phyloP scores from a whole-genome alignment of 2,888 invertebrate species.

The Nomada hirtipes region DNA sequence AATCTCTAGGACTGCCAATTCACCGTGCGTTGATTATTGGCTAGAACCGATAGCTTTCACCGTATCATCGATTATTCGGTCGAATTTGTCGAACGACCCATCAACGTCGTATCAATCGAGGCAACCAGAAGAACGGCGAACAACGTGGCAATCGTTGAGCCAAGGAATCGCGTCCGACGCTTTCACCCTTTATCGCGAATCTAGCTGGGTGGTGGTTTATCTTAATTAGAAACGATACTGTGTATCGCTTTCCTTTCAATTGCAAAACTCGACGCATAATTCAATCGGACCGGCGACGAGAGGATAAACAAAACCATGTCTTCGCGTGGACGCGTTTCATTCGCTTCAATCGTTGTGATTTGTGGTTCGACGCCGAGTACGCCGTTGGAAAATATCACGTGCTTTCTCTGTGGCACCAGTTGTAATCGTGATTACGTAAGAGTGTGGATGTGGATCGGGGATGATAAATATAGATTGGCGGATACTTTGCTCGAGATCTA shows the following conservation, averaged over 20 bases:
- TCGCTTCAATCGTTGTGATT: not conserved
- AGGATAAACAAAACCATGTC: conserved; percentile 20
- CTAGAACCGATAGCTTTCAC: conserved; percentile 42
- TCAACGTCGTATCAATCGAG: too few relatives aligned
- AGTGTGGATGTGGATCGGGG: not conserved
- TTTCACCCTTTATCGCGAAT: conserved; percentile 58
- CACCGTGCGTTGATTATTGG: conserved; percentile 16
- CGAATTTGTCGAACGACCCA: conserved; percentile 10
- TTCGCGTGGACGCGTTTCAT: not conserved
- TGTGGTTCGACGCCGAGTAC: not conserved
- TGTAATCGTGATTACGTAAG: not conserved
- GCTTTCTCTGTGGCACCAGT: not conserved
- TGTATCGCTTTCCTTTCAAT: conserved; percentile 58
- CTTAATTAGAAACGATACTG: conserved; percentile 64
- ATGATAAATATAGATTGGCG: not conserved
- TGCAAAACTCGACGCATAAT: conserved; percentile 29
- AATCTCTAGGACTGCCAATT: not conserved
- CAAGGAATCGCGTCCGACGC: conserved; percentile 35
- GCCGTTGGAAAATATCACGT: not conserved
- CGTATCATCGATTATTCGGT: conserved; percentile 11
- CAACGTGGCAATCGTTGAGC: conserved; percentile 1
- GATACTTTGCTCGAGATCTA: not conserved
- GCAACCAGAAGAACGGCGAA: not conserved
- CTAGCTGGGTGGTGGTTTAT: conserved; percentile 46
- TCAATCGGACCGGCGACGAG: conserved; percentile 8